Conservation (phyloP, 1,140 invertebrate species). For the Danaus plexippus region DNA sequence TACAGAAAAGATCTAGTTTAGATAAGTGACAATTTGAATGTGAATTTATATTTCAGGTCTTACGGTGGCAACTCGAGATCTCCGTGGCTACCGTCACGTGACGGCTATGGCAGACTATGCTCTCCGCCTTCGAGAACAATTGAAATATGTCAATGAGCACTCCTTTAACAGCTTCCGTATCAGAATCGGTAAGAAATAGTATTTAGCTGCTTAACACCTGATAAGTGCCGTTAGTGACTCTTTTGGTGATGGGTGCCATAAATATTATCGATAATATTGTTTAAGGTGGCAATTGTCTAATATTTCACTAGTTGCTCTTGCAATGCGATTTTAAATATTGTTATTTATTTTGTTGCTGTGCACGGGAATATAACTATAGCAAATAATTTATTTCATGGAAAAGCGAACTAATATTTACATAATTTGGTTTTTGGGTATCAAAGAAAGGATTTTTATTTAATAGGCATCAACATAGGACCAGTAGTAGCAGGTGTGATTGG, state of each 20-base stretch:
- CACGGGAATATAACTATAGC: not conserved
- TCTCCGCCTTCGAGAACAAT: constrained; percentile 86
- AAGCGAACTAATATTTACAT: too few relatives aligned
- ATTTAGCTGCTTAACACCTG: constrained; percentile 1
- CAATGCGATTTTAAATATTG: constrained; percentile 16
- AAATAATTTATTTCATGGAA: not conserved
- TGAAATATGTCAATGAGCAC: constrained; percentile 94
- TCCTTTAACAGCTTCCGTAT: constrained; percentile 98
- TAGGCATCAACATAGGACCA: constrained; percentile 94
- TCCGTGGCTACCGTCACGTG: constrained; percentile 83
- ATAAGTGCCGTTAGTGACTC: not conserved
- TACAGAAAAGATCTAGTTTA: too few relatives aligned
- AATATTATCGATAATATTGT: too few relatives aligned
- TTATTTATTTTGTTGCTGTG: constrained; percentile 2
- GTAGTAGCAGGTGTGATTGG: constrained; percentile 97
- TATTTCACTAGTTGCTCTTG: not conserved
- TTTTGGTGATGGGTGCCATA: too few relatives aligned
- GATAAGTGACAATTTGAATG: too few relatives aligned
- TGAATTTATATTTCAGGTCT: constrained; percentile 72
- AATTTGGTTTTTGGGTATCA: constrained; percentile 5
- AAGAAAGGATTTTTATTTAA: constrained; percentile 18
- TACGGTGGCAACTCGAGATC: constrained; percentile 84
- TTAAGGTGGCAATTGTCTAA: too few relatives aligned
- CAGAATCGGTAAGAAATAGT: constrained; percentile 80
- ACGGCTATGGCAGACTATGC: constrained; percentile 94